These are phyloP conservation scores for Patella vulgata DNA, from an alignment of 1,140 invertebrate genomes.

Conservation along the genomic window DNA sequence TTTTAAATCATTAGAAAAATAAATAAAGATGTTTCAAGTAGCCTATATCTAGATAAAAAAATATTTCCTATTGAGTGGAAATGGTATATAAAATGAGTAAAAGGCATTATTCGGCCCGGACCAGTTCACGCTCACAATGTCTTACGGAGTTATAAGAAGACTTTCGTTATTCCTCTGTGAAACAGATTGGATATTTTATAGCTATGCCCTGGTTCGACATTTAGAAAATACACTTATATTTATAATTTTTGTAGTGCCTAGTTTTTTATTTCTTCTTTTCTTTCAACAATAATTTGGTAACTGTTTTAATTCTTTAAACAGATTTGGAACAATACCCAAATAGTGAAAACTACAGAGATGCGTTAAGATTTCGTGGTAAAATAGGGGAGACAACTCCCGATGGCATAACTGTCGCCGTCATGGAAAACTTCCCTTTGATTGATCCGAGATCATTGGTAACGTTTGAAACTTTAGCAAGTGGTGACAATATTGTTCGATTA, in stretches of 20 bases:
- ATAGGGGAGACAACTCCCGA: slow-evolving; percentile 2
- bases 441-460: slow-evolving; percentile 10
- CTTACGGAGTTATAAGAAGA: too few species aligned
- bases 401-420: slow-evolving; percentile 19
- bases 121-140: too few species aligned
- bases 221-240: background rate
- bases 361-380: slow-evolving; percentile 11
- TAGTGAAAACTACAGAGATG: slow-evolving; percentile 8
- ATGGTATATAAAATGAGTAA: too few species aligned
- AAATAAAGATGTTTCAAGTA: too few species aligned
- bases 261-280: too few species aligned
- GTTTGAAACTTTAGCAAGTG: slow-evolving; percentile 2
- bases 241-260: background rate
- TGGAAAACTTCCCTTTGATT: slow-evolving; percentile 8
- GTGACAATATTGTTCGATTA: slow-evolving; percentile 6
- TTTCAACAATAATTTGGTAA: background rate
- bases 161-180: too few species aligned
- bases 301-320: background rate
- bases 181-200: too few species aligned
- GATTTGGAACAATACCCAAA: background rate
- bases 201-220: background rate
- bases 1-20: too few species aligned
- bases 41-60: too few species aligned
- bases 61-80: too few species aligned
- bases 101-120: too few species aligned